phyloP scores from a whole-genome alignment of 2,113 vertebrate genomes.

The Leucopsar rothschildi region DNA sequence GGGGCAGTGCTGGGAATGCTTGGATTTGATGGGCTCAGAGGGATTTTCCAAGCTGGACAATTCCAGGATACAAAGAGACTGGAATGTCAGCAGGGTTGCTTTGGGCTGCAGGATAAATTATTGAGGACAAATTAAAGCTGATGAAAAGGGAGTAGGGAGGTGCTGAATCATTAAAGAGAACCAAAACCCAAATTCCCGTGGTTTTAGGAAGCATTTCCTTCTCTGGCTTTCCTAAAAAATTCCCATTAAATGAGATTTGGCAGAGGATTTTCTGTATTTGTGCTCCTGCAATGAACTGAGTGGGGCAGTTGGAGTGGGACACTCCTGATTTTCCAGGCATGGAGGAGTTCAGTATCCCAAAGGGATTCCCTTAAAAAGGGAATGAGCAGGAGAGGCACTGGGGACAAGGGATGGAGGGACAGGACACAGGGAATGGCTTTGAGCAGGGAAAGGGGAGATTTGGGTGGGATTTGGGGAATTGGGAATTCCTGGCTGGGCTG shows the following conservation, averaged over 20 bases:
- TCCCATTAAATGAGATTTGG: neutral
- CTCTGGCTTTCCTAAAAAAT: neutral
- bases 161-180: too few species aligned
- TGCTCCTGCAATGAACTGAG: neutral
- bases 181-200: accelerated
- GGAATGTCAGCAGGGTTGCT: neutral
- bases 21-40: neutral
- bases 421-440: neutral
- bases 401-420: neutral
- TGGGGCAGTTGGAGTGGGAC: neutral
- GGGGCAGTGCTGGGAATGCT: neutral
- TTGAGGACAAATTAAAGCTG: neutral
- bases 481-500: neutral
- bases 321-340: neutral
- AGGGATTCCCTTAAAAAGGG: too few species aligned
- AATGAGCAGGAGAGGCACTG: neutral
- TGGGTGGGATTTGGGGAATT: neutral
- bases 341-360: neutral
- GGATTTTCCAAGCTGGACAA: neutral
- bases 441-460: too few species aligned
- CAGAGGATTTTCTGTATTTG: neutral
- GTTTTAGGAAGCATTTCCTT: neutral
- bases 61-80: neutral
- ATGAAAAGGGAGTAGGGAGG: neutral
- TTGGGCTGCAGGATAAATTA: neutral